Conservation (phyloP, 2,113 vertebrate species). For the Neogobius melanostomus region DNA sequence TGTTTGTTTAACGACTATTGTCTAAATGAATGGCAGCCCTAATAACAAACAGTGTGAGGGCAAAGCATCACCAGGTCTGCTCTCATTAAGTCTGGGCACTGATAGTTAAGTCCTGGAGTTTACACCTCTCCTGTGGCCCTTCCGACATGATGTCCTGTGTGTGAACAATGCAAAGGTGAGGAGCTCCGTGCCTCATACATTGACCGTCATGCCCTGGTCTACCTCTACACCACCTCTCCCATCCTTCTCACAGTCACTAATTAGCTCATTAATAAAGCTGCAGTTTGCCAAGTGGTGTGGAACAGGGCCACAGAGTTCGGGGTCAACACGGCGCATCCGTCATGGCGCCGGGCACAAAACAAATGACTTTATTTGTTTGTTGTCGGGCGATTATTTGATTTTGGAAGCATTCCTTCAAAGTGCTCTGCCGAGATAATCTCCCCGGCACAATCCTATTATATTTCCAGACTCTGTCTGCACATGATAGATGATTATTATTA, state of each 20-base stretch:
- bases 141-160: slow-evolving; percentile 7
- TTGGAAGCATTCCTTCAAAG: slow-evolving; percentile 4
- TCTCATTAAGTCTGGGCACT: slow-evolving; percentile 38
- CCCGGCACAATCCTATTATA: slow-evolving; percentile 1
- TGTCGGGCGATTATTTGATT: slow-evolving; percentile 8
- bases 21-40: background rate
- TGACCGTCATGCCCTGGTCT: slow-evolving; percentile 1
- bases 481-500: slow-evolving; percentile 31
- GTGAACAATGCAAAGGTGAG: slow-evolving; percentile 10
- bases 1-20: background rate
- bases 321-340: slow-evolving; percentile 29
- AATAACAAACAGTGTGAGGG: slow-evolving; percentile 22
- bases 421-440: slow-evolving; percentile 17
- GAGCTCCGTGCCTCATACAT: slow-evolving; percentile 1
- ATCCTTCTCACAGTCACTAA: slow-evolving; percentile 42
- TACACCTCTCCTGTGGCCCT: slow-evolving; percentile 21
- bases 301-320: background rate
- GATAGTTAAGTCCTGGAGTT: background rate
- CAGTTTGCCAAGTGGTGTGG: slow-evolving; percentile 20
- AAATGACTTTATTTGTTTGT: slow-evolving; percentile 30
- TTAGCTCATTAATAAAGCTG: slow-evolving; percentile 57
- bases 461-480: slow-evolving; percentile 23
- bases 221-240: slow-evolving; percentile 16
- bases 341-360: slow-evolving; percentile 5
- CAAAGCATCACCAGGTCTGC: slow-evolving; percentile 30